A percentile compares a stretch with the other conserved stretches of the same genome.
Evolutionary conservation across 2,888 invertebrate genomes (phyloP).

Genomic region (Anoncus sp.): DNA sequence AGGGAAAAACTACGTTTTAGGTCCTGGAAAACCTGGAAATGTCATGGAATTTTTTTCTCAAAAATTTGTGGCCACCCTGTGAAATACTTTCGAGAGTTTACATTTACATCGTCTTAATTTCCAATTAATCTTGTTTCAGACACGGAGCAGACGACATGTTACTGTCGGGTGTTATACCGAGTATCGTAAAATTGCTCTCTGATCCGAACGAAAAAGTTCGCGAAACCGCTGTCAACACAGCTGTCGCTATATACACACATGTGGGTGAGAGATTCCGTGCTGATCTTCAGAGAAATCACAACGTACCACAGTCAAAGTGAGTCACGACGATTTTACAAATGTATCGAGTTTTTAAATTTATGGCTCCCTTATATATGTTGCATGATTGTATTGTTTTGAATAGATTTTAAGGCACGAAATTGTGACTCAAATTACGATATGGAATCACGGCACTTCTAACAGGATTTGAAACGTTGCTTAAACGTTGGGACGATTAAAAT

Average conservation of each 20-base stretch:
- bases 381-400: too few species aligned
- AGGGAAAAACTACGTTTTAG: background rate
- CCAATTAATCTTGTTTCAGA: conserved; percentile 82
- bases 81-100: too few species aligned
- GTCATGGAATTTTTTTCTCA: too few species aligned
- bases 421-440: too few species aligned
- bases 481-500: too few species aligned
- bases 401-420: too few species aligned
- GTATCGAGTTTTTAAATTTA: background rate
- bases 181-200: conserved; percentile 91
- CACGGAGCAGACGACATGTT: conserved; percentile 94
- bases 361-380: background rate
- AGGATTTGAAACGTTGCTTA: too few species aligned
- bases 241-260: conserved; percentile 96
- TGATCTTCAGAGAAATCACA: conserved; percentile 92
- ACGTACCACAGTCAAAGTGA: conserved; percentile 89
- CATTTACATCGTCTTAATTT: too few species aligned
- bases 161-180: conserved; percentile 92
- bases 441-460: too few species aligned
- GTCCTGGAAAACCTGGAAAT: too few species aligned
- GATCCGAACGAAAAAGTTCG: conserved; percentile 95
- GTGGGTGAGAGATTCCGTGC: conserved; percentile 94
- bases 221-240: conserved; percentile 93
- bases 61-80: too few species aligned
- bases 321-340: conserved; percentile 56